Evolutionary conservation across 2,797 vertebrate species (phyloP), one percentile per base, ranked within the genome.

Genomic region (Xerus rutilus): DNA sequence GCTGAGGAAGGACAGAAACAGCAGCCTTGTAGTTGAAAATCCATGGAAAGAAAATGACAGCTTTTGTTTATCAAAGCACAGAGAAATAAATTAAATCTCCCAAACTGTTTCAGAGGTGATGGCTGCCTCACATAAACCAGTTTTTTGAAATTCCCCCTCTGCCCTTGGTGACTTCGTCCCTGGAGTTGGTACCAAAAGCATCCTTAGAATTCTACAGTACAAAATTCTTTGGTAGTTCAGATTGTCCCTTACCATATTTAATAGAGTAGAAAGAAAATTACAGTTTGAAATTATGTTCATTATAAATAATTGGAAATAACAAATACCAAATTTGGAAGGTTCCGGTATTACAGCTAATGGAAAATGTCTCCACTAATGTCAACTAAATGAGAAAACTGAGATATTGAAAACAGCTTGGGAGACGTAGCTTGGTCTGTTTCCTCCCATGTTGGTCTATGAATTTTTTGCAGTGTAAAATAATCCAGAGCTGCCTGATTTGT

Each of bases 21-120:
- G 70, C 65, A 84, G 82, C 52, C 52, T 91, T 23, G 11, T 35
- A 8, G n/a, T 5, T 52, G 59, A 76, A 83, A 94, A 49, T 20
- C 72, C 73, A 39, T 0, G 39, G 35, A 47, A 59, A 72, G 76
- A 92, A 85, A 91, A 73, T 14, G 49, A 89, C 86, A 95, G 91
- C 52, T 77, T 96, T 91, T 94, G 97, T 96, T 95, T 96, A 89
- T 93, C 77, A 69, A 82, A 91, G 67, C 86, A 69, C n/a, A 72
- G 67, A 57, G 69, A 69, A 77, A 91, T 20, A 88, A 86, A 83
- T n/a, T 21, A 87, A 91, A 65, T 72, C 73, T 81, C 77, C n/a
- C 86, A 18, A 59, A 87, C 45, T 59, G 90, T 54, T 77, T 78
- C 85, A 39, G 23, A 65, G 86, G 84, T 70, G 92, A 86, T 73